These are phyloP conservation scores for Tethya wilhelma DNA, from an alignment of 37 sponge, comb jelly and placozoan genomes.

Conservation along the genomic window DNA sequence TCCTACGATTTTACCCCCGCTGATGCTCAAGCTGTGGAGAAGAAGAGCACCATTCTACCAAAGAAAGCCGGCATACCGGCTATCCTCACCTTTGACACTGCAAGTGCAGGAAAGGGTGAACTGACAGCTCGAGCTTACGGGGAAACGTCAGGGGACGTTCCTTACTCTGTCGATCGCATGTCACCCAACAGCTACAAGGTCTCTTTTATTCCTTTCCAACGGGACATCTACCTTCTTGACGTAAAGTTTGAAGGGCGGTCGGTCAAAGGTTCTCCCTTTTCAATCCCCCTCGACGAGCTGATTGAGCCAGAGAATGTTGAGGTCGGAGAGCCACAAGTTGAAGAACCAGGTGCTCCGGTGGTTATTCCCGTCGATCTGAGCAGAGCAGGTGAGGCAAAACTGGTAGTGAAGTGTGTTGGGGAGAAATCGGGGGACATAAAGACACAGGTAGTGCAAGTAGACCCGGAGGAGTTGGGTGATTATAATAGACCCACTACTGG, in stretches of 20 bases:
- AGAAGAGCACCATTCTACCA: slow-evolving; percentile 21
- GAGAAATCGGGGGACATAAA: slow-evolving; percentile 21
- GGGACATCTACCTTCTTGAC: slow-evolving; percentile 40
- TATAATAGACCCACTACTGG: slow-evolving; percentile 12
- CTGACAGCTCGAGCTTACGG: slow-evolving; percentile 34
- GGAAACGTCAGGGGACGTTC: slow-evolving; percentile 22
- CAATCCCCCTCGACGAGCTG: slow-evolving; percentile 19
- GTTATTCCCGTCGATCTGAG: slow-evolving; percentile 16
- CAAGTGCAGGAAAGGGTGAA: slow-evolving; percentile 36
- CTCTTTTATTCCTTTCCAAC: slow-evolving; percentile 30
- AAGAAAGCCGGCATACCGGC: slow-evolving; percentile 47
- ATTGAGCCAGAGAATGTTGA: slow-evolving; percentile 40
- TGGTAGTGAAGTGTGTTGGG: slow-evolving; percentile 36
- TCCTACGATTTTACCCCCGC: slow-evolving; percentile 5
- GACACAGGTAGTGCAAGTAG: not conserved
- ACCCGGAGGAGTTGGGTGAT: not conserved
- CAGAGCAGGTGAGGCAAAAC: slow-evolving; percentile 47
- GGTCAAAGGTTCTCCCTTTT: slow-evolving; percentile 66
- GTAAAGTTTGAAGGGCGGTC: slow-evolving; percentile 31
- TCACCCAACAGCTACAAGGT: slow-evolving; percentile 13
- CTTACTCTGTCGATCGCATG: slow-evolving; percentile 9
- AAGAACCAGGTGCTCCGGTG: slow-evolving; percentile 5
- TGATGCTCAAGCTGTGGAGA: slow-evolving; percentile 2
- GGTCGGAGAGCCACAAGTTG: slow-evolving; percentile 4
- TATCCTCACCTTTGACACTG: slow-evolving; percentile 16